phyloP scores from a whole-genome alignment of 2,113 vertebrate genomes.

The Pelobates fuscus region DNA sequence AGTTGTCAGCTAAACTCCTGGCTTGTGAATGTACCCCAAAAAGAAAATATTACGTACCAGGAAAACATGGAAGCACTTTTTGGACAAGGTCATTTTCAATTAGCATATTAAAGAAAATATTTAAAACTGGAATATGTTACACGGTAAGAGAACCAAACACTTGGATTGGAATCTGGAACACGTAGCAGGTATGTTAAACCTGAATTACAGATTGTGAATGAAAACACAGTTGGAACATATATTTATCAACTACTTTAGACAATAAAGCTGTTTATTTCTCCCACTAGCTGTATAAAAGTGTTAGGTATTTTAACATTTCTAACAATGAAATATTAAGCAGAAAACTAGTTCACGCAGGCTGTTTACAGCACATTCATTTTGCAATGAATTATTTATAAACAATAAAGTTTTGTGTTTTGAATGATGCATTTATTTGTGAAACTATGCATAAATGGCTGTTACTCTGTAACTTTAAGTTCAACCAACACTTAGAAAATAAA shows the following conservation, averaged over 20 bases:
- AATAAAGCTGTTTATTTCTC: constrained; percentile 23
- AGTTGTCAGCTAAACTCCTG: too few relatives aligned
- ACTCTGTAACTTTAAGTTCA: constrained; percentile 20
- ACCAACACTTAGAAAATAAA: constrained; percentile 14
- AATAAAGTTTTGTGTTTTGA: constrained; percentile 47
- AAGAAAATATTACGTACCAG: too few relatives aligned
- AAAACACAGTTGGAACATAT: neutral
- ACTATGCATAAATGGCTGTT: constrained; percentile 36
- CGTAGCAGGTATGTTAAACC: too few relatives aligned
- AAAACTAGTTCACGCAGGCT: constrained; percentile 25
- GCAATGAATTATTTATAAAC: constrained; percentile 45
- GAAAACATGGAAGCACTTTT: too few relatives aligned
- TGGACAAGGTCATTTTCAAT: too few relatives aligned
- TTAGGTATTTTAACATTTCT: constrained; percentile 38
- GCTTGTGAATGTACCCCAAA: too few relatives aligned
- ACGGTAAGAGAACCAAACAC: too few relatives aligned
- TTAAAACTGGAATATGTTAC: too few relatives aligned
- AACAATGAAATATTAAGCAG: constrained; percentile 47
- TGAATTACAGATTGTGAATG: too few relatives aligned
- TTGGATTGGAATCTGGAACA: too few relatives aligned
- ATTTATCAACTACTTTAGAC: neutral
- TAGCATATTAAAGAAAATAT: too few relatives aligned
- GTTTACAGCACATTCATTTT: constrained; percentile 43
- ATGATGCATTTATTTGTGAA: constrained; percentile 39
- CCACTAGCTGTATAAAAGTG: constrained; percentile 37